Evolutionary conservation across 53 echinoderm and acorn worm species (phyloP).

Genomic region (Patiria pectinifera): DNA sequence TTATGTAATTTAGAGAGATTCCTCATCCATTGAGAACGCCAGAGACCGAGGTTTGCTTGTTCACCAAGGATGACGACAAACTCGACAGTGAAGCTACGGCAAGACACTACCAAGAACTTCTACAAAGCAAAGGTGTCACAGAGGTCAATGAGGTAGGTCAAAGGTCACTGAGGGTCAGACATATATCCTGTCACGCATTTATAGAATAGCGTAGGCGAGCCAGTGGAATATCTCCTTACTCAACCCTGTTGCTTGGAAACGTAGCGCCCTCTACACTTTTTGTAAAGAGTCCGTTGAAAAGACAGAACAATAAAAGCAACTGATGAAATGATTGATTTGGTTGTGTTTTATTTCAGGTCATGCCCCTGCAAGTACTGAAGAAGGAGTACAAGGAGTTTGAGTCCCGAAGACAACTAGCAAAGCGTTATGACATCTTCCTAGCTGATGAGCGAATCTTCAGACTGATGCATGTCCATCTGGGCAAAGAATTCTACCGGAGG

Average conservation of each 20-base stretch:
- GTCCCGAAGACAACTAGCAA: constrained; percentile 76
- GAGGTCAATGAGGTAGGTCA: constrained; percentile 79
- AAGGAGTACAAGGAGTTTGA: constrained; percentile 88
- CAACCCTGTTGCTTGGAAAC: no score
- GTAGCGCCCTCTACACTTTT: no score
- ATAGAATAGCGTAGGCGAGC: no score
- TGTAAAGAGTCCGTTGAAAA: no score
- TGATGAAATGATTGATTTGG: not conserved
- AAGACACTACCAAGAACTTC: constrained; percentile 68
- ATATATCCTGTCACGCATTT: no score
- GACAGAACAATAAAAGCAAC: not conserved
- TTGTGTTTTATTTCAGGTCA: constrained; percentile 68
- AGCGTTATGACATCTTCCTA: constrained; percentile 85
- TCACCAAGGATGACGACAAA: constrained; percentile 64
- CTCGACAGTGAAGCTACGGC: constrained; percentile 45
- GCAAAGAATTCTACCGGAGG: constrained; percentile 89
- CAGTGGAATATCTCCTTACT: no score
- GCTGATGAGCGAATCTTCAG: constrained; percentile 82
- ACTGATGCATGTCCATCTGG: constrained; percentile 67
- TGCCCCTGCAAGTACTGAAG: constrained; percentile 80
- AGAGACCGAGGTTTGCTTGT: constrained; percentile 64
- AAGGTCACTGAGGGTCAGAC: not conserved
- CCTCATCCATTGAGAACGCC: constrained; percentile 52
- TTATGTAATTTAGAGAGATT: constrained; percentile 29
- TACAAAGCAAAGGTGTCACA: constrained; percentile 69